phyloP scores from a whole-genome alignment of 2,113 vertebrate genomes.

The Colossoma macropomum region DNA sequence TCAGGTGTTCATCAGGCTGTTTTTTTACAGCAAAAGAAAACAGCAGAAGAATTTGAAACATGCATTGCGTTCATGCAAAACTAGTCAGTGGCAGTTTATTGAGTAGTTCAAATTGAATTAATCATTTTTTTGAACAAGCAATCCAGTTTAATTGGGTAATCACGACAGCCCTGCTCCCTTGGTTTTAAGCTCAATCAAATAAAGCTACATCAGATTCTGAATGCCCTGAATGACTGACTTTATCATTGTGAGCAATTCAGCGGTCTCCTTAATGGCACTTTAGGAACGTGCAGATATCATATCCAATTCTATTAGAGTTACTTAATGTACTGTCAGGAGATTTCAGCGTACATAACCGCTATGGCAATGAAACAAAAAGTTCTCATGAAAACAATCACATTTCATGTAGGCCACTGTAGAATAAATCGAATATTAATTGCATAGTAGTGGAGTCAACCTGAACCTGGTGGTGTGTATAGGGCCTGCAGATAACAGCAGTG shows the following conservation, averaged over 20 bases:
- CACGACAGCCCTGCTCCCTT: no score
- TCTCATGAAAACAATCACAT: slow-evolving; percentile 33
- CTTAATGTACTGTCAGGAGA: slow-evolving; percentile 16
- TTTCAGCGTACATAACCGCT: background rate
- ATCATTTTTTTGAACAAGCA: no score
- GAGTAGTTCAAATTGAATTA: no score
- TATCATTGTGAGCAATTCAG: background rate
- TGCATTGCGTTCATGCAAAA: no score
- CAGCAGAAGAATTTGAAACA: no score
- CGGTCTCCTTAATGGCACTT: background rate
- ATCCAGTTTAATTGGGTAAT: no score
- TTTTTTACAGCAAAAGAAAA: no score
- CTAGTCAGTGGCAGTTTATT: no score
- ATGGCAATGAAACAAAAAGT: no score
- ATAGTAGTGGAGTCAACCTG: slow-evolving; percentile 10
- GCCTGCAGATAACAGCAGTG: slow-evolving; percentile 4
- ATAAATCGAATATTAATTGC: slow-evolving; percentile 32
- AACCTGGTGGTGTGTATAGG: background rate
- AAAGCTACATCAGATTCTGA: background rate
- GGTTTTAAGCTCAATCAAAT: background rate
- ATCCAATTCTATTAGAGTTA: slow-evolving; percentile 1
- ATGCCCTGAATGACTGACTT: background rate
- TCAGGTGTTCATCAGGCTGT: no score
- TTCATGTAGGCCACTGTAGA: slow-evolving; percentile 5
- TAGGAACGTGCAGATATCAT: slow-evolving; percentile 22